Evolutionary conservation across 2,113 vertebrate species (phyloP).

Genomic region (Ciconia stormi): DNA sequence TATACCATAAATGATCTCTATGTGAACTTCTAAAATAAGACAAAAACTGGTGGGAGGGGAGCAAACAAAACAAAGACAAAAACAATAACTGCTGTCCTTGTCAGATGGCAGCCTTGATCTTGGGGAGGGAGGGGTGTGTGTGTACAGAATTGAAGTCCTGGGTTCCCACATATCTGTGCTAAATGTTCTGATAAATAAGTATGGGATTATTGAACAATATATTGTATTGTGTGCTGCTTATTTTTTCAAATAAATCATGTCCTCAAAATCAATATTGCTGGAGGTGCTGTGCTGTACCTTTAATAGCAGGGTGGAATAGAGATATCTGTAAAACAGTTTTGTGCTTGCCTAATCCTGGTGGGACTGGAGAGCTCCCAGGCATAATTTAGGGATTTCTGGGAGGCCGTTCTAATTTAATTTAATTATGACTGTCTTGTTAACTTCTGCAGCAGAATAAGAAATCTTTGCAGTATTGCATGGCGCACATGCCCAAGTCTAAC

Average conservation of each 20-base stretch:
- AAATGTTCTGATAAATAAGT: not conserved
- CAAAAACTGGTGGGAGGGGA: not conserved
- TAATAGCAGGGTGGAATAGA: not conserved
- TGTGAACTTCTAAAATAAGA: not conserved
- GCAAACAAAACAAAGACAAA: not conserved
- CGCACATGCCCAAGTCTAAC: fast-evolving
- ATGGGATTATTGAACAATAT: not conserved
- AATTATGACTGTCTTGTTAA: not conserved
- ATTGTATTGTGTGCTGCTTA: fast-evolving
- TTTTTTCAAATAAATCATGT: not conserved
- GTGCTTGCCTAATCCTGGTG: not conserved
- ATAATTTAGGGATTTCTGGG: not conserved
- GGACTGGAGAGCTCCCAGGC: not conserved
- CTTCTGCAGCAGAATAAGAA: not conserved
- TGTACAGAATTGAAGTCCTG: not conserved
- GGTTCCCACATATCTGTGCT: not conserved
- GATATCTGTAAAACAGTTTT: not conserved
- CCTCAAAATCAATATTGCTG: not conserved
- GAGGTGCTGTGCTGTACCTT: not conserved
- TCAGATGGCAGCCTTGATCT: not conserved
- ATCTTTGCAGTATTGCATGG: not conserved
- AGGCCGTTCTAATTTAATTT: conserved; percentile 2
- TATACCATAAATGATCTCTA: not conserved
- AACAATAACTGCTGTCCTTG: not conserved
- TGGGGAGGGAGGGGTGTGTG: fast-evolving